phyloP scores from a whole-genome alignment of 2,888 invertebrate genomes.

The Synergus gifuensis region DNA sequence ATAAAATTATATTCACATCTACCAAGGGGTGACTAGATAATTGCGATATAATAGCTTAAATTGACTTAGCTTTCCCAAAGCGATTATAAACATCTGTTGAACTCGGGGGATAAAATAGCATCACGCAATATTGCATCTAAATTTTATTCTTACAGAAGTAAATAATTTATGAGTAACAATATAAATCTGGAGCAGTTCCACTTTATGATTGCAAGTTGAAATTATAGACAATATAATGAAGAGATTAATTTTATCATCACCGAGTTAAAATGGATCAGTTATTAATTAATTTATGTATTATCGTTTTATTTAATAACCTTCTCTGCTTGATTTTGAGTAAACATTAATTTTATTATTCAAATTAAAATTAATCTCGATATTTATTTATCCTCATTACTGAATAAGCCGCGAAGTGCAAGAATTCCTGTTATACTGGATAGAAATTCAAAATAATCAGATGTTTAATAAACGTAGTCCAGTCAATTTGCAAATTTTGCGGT shows the following conservation, averaged over 20 bases:
- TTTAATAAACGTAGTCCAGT: neutral
- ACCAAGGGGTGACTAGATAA: neutral
- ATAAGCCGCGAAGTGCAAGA: neutral
- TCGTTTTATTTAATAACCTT: too few species aligned
- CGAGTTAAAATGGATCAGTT: too few species aligned
- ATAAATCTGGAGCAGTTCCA: too few species aligned
- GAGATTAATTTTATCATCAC: too few species aligned
- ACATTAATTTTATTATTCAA: neutral
- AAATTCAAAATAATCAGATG: neutral
- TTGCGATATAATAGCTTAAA: neutral
- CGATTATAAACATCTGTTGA: neutral
- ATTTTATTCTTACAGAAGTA: too few species aligned
- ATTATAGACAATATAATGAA: too few species aligned
- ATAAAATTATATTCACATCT: neutral
- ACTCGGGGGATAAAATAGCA: too few species aligned
- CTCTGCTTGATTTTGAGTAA: neutral
- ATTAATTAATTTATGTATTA: neutral
- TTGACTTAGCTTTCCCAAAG: neutral
- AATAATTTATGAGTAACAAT: too few species aligned
- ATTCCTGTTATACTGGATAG: neutral
- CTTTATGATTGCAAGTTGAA: too few species aligned
- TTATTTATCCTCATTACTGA: neutral
- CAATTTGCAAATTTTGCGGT: neutral
- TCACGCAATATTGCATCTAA: too few species aligned
- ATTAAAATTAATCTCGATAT: neutral